Percentiles rank a stretch among this genome's conserved stretches.
phyloP scores from a whole-genome alignment of 2,797 vertebrate species.

The Spizella passerina region DNA sequence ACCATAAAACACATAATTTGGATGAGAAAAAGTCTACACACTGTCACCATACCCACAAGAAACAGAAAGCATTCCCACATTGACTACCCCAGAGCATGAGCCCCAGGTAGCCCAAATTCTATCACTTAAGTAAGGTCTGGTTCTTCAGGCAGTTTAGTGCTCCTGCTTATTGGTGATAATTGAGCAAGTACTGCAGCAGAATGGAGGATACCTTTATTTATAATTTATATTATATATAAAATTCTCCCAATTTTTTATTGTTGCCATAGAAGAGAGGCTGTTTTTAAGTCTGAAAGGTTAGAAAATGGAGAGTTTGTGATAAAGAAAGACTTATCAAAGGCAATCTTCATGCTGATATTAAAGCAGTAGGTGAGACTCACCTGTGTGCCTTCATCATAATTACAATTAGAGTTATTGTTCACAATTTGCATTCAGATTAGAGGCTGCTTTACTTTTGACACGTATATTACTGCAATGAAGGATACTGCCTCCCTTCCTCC shows the following conservation, averaged over 20 bases:
- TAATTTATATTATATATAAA: background rate
- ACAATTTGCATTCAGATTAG: background rate
- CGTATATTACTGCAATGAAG: background rate
- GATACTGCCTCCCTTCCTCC: background rate
- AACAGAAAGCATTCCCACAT: accelerated
- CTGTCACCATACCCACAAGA: background rate
- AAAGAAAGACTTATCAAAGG: background rate
- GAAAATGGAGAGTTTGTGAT: background rate
- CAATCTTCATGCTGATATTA: background rate
- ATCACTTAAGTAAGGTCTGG: background rate
- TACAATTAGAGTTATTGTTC: background rate
- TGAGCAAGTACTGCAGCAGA: background rate
- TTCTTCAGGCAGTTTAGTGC: background rate
- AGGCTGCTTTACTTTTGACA: background rate
- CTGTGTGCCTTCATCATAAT: background rate
- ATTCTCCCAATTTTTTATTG: background rate
- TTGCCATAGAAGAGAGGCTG: background rate
- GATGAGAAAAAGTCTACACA: background rate
- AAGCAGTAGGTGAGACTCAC: background rate
- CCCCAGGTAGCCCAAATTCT: background rate
- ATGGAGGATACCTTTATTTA: background rate
- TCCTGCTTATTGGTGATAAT: background rate
- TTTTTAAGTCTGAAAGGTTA: background rate
- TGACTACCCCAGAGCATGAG: background rate
- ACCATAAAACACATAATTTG: background rate